phyloP scores from a whole-genome alignment of 2,888 invertebrate genomes.

The Tromatobia lineatoria region DNA sequence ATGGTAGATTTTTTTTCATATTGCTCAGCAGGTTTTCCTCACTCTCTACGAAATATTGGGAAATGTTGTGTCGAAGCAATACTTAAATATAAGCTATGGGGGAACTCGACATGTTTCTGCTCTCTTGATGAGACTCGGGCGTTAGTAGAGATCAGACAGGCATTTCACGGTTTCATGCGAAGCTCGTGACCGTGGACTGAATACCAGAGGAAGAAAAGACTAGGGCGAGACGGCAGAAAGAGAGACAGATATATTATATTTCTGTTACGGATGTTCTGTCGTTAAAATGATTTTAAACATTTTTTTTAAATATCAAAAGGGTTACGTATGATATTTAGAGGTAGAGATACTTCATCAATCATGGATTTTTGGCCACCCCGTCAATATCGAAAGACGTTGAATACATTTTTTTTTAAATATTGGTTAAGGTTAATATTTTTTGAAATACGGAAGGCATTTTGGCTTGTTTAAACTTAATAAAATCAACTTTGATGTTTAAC shows the following conservation, averaged over 20 bases:
- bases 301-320: background rate
- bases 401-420: too few species aligned
- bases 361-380: background rate
- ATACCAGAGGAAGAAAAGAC: constrained; percentile 16
- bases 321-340: background rate
- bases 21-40: background rate
- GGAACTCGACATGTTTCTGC: background rate
- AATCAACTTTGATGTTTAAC: too few species aligned
- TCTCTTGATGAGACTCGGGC: background rate
- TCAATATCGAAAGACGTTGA: too few species aligned
- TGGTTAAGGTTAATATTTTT: too few species aligned
- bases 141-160: constrained; percentile 15
- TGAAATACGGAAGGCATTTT: too few species aligned
- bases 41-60: background rate
- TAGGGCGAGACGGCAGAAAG: background rate
- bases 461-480: too few species aligned
- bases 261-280: background rate
- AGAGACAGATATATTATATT: background rate
- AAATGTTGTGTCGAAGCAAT: constrained; percentile 3
- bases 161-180: constrained; percentile 29
- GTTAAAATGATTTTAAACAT: background rate
- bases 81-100: constrained; percentile 24
- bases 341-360: background rate
- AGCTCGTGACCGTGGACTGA: constrained; percentile 39
- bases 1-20: background rate